Evolutionary conservation across 2,113 vertebrate genomes (phyloP).

Genomic region (Paracanthobrama guichenoti): DNA sequence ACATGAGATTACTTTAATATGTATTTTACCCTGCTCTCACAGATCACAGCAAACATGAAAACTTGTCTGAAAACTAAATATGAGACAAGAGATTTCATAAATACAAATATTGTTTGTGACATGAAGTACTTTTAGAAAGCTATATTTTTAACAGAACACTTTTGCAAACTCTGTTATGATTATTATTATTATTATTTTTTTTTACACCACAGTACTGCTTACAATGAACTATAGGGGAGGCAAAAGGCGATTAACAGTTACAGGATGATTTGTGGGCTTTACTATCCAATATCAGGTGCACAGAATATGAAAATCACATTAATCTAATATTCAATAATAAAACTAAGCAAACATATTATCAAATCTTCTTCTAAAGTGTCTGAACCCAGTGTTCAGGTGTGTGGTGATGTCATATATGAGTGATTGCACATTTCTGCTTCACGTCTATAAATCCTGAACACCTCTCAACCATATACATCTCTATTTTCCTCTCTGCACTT

Average conservation of each 20-base stretch:
- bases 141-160: background rate
- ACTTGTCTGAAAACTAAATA: background rate
- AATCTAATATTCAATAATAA: background rate
- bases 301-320: background rate
- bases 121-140: background rate
- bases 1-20: slow-evolving; percentile 43
- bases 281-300: no score
- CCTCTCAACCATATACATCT: slow-evolving; percentile 43
- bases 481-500: slow-evolving; percentile 66
- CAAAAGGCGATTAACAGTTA: no score
- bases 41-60: slow-evolving; percentile 46
- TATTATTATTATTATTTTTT: background rate
- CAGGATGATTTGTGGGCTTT: no score
- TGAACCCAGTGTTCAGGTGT: background rate
- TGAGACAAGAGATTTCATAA: background rate
- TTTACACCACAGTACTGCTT: no score
- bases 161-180: background rate
- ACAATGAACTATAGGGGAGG: no score
- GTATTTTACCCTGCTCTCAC: slow-evolving; percentile 48
- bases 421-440: slow-evolving; percentile 37
- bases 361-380: background rate
- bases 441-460: slow-evolving; percentile 48
- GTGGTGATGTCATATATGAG: slow-evolving; percentile 52
- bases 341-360: background rate
- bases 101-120: background rate